A percentile compares a stretch with the other conserved stretches of the same genome.
phyloP scores from a whole-genome alignment of 2,113 vertebrate species.

The Burhinus bistriatus region DNA sequence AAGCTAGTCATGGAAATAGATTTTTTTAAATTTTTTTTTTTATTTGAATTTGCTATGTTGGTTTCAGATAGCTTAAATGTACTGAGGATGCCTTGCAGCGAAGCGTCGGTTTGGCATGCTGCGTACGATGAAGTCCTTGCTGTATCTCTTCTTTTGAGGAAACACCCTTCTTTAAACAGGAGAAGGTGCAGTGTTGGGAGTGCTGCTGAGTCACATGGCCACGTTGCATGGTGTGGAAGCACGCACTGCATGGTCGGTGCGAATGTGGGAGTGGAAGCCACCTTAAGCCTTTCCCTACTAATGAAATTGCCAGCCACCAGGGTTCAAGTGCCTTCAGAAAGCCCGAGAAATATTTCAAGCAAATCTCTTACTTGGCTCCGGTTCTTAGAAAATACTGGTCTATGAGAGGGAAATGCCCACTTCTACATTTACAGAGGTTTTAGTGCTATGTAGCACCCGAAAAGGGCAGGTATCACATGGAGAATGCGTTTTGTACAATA shows the following conservation, averaged over 20 bases:
- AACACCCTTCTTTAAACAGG: background rate
- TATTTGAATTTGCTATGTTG: background rate
- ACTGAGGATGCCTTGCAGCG: background rate
- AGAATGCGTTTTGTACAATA: background rate
- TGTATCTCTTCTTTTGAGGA: background rate
- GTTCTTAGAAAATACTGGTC: background rate
- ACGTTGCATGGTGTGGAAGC: rapidly evolving
- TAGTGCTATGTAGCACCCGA: background rate
- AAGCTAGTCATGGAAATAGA: background rate
- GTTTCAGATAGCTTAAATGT: background rate
- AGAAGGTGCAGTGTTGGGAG: background rate
- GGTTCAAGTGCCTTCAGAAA: background rate
- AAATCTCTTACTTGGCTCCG: background rate
- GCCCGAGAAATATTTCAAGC: background rate
- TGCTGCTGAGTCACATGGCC: background rate
- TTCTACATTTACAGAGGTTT: background rate
- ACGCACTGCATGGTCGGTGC: rapidly evolving
- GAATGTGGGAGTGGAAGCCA: background rate
- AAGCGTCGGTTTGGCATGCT: rapidly evolving
- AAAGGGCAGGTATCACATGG: background rate
- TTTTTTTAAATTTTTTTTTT: background rate
- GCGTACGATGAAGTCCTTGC: background rate
- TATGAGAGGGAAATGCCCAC: background rate
- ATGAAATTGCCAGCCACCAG: background rate
- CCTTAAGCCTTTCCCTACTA: background rate